Evolutionary conservation across 2,113 vertebrate genomes (phyloP), one percentile per base, ranked within the genome.

Genomic region (Gymnocephalus cernua): DNA sequence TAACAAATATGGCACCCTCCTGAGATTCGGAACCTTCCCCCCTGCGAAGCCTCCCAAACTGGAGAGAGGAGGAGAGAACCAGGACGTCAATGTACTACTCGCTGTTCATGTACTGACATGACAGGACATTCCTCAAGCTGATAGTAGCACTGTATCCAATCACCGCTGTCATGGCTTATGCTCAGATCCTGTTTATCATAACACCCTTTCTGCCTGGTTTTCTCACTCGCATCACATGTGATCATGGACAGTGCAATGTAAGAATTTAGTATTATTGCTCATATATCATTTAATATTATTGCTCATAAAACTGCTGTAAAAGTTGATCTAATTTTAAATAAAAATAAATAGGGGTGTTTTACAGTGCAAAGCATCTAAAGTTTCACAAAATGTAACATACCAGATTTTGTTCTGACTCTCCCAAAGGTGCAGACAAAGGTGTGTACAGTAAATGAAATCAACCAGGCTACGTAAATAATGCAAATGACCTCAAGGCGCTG

Each of bases 31-130:
- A 41, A 41, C 38, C 38, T 11, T 41, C 38, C 38, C 10, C 38
- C 38, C 2, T 11, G 10, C 38, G 10, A 41, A 41, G 10, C 38
- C 38, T 41, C 38, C 38, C 9, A 11, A 41, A 41, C 38, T 41
- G 10, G 38, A 41, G 11, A 41, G 3, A 11, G 11, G 50, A 74
- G 57, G 19, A 73, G 68, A 74, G 65, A 80, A 51, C 5, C 32
- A 57, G 56, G 29, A 79, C n/a, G n/a, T 88, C 79, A 79, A 62
- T 57, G 80, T 57, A 75, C 71, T 74, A 51, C 76, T 74, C n/a
- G 50, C 75, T 56, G 64, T 57, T 93, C 92, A 71, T 92, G 93
- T 93, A 70, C 91, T 48, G 79, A 93, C 93, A 92, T 62, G 92
- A 93, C 63, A 4, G 74, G 72, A 70, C 89, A 92, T 94, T 94